These are phyloP conservation scores for Mohoua ochrocephala DNA, from an alignment of 2,113 vertebrate genomes.

Conservation along the genomic window DNA sequence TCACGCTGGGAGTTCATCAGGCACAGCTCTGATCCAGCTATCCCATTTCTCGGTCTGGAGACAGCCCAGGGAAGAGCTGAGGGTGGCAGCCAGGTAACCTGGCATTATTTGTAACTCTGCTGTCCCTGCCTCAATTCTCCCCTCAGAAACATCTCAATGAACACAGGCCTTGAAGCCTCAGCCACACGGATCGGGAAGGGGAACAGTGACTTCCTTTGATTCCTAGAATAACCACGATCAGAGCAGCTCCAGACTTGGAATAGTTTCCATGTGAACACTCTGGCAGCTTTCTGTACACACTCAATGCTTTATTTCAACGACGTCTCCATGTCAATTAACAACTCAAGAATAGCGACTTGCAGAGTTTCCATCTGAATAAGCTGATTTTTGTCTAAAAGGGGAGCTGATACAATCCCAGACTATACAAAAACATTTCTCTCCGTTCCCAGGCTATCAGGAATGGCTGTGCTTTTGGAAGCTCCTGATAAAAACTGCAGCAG, in stretches of 20 bases:
- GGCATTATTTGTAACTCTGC: background rate
- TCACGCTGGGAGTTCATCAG: background rate
- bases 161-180: background rate
- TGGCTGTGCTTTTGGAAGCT: background rate
- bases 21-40: background rate
- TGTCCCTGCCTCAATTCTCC: background rate
- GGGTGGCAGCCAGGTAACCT: background rate
- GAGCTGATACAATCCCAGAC: background rate
- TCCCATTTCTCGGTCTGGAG: background rate
- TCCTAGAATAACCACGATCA: background rate
- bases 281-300: background rate
- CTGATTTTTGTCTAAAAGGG: background rate
- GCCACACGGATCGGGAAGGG: background rate
- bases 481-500: background rate
- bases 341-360: background rate
- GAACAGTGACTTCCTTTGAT: constrained; percentile 7
- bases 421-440: background rate
- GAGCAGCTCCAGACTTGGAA: background rate
- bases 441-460: background rate
- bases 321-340: background rate
- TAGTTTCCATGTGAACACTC: background rate
- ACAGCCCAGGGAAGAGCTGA: background rate
- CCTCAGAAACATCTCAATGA: background rate
- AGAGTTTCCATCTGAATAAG: background rate
- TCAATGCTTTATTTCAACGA: background rate